Evolutionary conservation across 2,797 vertebrate species (phyloP).

Genomic region (Gallirallus australis): DNA sequence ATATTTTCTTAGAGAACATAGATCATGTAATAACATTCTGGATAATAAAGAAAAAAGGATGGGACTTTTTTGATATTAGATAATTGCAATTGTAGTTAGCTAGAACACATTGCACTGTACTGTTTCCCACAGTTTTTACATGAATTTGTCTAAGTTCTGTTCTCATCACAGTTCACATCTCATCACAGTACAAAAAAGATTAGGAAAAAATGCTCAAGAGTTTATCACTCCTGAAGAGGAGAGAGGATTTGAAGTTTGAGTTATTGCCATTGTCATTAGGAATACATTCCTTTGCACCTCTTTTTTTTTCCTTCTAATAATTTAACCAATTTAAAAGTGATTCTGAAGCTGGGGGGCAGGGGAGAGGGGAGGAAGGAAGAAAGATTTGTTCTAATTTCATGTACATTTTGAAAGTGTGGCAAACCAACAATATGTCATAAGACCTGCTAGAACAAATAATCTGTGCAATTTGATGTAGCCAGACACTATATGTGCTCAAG

Average conservation of each 20-base stretch:
- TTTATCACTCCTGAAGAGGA: not conserved
- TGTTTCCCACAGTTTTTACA: not conserved
- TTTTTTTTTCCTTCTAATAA: not conserved
- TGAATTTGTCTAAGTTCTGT: not conserved
- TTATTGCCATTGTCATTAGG: not conserved
- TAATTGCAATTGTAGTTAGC: not conserved
- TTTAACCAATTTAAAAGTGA: not conserved
- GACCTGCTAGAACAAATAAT: not conserved
- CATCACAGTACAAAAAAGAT: not conserved
- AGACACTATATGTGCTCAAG: not conserved
- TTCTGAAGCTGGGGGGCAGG: fast-evolving
- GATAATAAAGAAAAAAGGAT: not conserved
- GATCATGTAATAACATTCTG: not conserved
- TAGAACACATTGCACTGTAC: not conserved
- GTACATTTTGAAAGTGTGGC: not conserved
- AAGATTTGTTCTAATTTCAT: not conserved
- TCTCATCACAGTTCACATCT: not conserved
- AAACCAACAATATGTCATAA: not conserved
- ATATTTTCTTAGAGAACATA: not conserved
- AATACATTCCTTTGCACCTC: not conserved
- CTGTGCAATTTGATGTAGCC: not conserved
- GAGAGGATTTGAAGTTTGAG: not conserved
- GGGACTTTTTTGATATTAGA: not conserved
- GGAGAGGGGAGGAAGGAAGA: fast-evolving
- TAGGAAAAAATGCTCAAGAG: not conserved